Percentiles rank a stretch among this genome's conserved stretches.
Conservation (phyloP, 2,888 invertebrate species). For the Tethea ocularis region DNA sequence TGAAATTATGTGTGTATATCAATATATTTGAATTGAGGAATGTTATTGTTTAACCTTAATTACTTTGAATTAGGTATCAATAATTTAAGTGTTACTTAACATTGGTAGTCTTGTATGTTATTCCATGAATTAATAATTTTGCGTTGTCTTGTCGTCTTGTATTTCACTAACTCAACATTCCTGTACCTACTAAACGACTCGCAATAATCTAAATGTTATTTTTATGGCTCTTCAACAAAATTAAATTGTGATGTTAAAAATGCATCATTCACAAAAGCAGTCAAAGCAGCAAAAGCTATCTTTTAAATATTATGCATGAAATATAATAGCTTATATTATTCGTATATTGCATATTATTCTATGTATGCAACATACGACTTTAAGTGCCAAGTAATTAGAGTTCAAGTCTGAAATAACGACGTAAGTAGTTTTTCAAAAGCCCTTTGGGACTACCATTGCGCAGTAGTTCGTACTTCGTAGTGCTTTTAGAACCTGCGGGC, state of each 20-base stretch:
- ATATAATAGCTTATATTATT: constrained; percentile 9
- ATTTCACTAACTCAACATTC: background rate
- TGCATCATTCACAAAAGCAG: background rate
- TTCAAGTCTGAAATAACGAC: constrained; percentile 48
- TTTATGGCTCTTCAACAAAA: background rate
- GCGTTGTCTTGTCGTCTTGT: background rate
- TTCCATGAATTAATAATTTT: background rate
- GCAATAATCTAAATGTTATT: background rate
- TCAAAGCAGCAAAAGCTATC: no score
- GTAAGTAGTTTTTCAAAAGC: constrained; percentile 45
- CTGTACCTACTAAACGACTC: background rate
- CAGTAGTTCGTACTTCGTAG: background rate
- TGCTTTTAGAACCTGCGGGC: constrained; percentile 24
- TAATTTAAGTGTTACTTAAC: background rate
- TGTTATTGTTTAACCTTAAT: constrained; percentile 56
- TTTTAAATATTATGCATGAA: background rate
- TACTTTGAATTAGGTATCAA: constrained; percentile 13
- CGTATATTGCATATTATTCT: constrained; percentile 21
- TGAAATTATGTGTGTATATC: constrained; percentile 23
- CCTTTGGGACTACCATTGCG: constrained; percentile 23
- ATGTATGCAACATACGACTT: constrained; percentile 28
- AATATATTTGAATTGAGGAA: constrained; percentile 52
- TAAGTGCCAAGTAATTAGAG: constrained; percentile 59
- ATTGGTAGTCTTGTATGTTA: background rate
- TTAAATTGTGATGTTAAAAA: background rate